These are phyloP conservation scores for Dichetophora obliterata DNA, from an alignment of 2,888 invertebrate genomes.

Conservation along the genomic window DNA sequence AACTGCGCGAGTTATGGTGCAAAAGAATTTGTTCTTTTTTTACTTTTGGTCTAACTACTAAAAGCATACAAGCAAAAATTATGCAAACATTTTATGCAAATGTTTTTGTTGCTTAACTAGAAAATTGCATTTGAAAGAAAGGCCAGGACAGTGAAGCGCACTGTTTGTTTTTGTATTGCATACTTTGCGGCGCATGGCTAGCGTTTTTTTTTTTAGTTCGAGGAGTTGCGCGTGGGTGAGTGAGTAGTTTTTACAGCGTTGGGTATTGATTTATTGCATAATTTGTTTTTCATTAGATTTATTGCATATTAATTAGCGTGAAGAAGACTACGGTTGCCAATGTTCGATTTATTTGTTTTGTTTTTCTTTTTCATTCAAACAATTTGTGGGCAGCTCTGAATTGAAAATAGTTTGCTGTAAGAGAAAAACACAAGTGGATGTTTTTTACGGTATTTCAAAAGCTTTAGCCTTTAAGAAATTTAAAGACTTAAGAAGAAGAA, in stretches of 20 bases:
- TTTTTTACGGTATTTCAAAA: too few species aligned
- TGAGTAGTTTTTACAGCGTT: background rate
- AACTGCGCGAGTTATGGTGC: conserved; percentile 8
- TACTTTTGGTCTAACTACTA: background rate
- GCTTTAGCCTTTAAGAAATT: too few species aligned
- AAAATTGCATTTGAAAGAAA: conserved; percentile 20
- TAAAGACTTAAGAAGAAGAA: too few species aligned
- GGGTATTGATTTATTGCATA: conserved; percentile 18
- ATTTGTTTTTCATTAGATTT: conserved; percentile 21
- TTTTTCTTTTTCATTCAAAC: background rate
- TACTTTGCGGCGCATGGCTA: background rate
- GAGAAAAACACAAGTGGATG: background rate
- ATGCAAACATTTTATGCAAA: conserved; percentile 27
- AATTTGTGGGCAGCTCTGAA: background rate
- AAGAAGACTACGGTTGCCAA: background rate
- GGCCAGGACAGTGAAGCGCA: background rate
- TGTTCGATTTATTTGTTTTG: background rate
- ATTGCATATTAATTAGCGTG: conserved; percentile 15
- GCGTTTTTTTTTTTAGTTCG: too few species aligned
- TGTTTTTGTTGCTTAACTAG: conserved; percentile 9
- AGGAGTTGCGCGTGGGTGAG: background rate
- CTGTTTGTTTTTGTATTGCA: background rate
- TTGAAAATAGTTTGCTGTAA: background rate
- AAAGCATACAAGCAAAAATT: conserved; percentile 6
- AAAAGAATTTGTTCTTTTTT: background rate